Evolutionary conservation across 2,797 vertebrate species (phyloP), one percentile per base, ranked within the genome.

Genomic region (Gallinago stenura): DNA sequence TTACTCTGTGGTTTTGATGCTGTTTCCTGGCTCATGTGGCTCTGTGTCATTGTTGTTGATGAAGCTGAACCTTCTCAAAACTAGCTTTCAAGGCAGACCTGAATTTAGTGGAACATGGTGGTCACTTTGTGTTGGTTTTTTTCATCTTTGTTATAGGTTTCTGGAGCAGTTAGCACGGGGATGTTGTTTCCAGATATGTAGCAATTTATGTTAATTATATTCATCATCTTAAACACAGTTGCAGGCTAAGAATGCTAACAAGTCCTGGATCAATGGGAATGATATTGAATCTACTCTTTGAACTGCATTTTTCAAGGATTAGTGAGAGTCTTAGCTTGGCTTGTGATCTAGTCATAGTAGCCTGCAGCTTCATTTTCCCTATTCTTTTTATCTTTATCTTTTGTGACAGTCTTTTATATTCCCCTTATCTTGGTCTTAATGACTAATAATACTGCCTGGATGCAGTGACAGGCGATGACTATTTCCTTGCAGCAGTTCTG

Each of bases 301-400:
- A 89, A 79, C 68, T 93, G 92, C 69, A 75, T 86, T 93, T 93
- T 96, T 83, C 85, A 84, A 6, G 80, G 66, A 79, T 95, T 93
- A 91, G 60, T 90, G 90, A 77, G 48, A 33, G 50, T 83, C 53
- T 94, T 87, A 83, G 31, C 66, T 78, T 93, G 72, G 81, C 83
- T 91, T 84, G 77, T 96, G 86, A 81, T 94, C 85, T 87, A 35
- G 30, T 85, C 58, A 33, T 61, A 94, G 79, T 57, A 91, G 68
- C 75, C 82, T 82, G 72, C 62, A 95, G 91, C 76, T 94, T 90
- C 77, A 58, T 82, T 93, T 95, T 80, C 50, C 41, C 11, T 75
- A 5, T 87, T 93, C 43, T 89, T 93, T 88, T 90, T 86, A 89
- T 83, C 69, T 88, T 76, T 37, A 60, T 87, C 39, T 95, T 90